These are phyloP conservation scores for Felis catus DNA, from an alignment of 2,113 vertebrate genomes.

Conservation along the genomic window DNA sequence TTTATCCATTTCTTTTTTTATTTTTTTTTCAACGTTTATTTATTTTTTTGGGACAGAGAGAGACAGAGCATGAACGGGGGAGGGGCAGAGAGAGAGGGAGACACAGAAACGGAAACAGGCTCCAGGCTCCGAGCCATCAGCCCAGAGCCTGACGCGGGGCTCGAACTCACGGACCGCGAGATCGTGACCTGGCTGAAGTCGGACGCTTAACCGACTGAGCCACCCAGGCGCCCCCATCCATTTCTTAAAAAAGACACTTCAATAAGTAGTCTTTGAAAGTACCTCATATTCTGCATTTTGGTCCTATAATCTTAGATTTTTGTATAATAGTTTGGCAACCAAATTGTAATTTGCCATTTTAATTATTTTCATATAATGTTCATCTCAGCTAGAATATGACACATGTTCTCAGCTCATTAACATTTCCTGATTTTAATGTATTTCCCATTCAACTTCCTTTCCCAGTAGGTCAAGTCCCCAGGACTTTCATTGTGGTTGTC, in stretches of 20 bases:
- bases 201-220: no score
- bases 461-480: conserved; percentile 35
- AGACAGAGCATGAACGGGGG: no score
- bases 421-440: conserved; percentile 61
- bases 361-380: conserved; percentile 57
- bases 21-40: no score
- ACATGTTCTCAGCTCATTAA: conserved; percentile 49
- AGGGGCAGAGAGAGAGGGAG: no score
- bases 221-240: background rate
- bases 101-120: no score
- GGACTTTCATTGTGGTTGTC: conserved; percentile 68
- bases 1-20: background rate
- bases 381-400: conserved; percentile 52
- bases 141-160: no score
- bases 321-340: background rate
- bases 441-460: conserved; percentile 55
- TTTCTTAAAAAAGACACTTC: background rate
- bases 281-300: background rate
- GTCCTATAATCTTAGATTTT: background rate
- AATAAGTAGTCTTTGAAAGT: background rate
- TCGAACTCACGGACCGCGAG: no score
- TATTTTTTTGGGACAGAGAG: no score
- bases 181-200: no score
- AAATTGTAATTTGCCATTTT: background rate
- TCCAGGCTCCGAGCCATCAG: no score